Base-by-base conservation (phyloP, 2,888 invertebrate genomes). In the Scaptomyza polygonia region DNA sequence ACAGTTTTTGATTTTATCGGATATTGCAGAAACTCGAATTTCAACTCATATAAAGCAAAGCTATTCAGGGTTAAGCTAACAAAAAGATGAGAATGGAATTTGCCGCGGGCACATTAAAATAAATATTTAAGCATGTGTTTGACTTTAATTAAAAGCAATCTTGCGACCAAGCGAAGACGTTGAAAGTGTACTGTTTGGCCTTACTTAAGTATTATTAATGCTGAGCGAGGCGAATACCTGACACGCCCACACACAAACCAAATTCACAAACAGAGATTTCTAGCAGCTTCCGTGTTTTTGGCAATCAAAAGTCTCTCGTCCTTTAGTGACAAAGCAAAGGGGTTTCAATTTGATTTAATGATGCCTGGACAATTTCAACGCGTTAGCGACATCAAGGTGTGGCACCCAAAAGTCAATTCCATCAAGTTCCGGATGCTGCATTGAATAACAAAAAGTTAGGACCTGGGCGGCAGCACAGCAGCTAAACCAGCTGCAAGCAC, bases 331-430 rank as follows among this genome's bases (percentile, higher is more conserved):
- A 56, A 54, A 54, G 63, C 71, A 79, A 82, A 85, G 82, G 82
- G 84, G 86, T 86, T 86, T 83, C 83, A 86, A 83, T 84, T 84
- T 86, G 84, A 84, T 86, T 84, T 84, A 86, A 84, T 84, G 84
- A 79, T 75, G 86, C 77, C 73, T 73, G 86, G 77, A 83, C 84
- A 84, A 86, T 81, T 84, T 84, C 79, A 79, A 83, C 72, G 85
- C 85, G 73, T 74, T 70, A 74, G 66, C 70, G 51, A 42, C 62
- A 74, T 66, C 52, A 47, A 59, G 64, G 58, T 61, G 61, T 9
- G 70, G 68, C 61, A 67, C 70, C 72, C 76, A 80, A 79, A 86
- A 85, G 82, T 83, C 82, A 83, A 86, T 86, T 86, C 86, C 86
- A 86, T 82, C 83, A 80, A 73, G 83, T 86, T 82, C 76, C 80